These are phyloP conservation scores for Spondyliosoma cantharus DNA, from an alignment of 2,797 vertebrate genomes.

Conservation along the genomic window DNA sequence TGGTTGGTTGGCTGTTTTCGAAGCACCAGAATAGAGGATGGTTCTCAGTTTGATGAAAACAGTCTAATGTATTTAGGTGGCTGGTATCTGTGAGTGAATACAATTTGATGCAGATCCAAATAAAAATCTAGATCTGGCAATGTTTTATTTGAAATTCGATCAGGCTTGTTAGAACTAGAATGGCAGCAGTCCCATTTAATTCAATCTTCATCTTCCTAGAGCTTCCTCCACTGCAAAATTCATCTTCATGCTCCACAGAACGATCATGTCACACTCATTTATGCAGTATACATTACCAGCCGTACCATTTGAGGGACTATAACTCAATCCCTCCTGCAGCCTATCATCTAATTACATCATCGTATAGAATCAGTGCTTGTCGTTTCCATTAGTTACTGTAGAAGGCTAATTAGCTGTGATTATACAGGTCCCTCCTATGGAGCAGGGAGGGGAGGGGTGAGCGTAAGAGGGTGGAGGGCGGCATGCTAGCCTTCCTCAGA, in stretches of 20 bases:
- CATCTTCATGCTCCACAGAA: not conserved
- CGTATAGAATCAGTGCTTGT: conserved; percentile 15
- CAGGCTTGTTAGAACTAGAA: no score
- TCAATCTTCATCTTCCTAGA: no score
- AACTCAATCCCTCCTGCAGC: not conserved
- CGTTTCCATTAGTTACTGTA: conserved; percentile 47
- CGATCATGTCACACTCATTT: not conserved
- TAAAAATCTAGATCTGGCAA: no score
- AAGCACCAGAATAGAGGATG: no score
- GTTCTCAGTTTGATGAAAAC: no score
- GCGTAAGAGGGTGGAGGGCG: not conserved
- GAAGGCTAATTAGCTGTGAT: conserved; percentile 53
- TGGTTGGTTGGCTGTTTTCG: no score
- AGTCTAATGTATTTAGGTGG: no score
- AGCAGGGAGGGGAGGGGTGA: not conserved
- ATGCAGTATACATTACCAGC: not conserved
- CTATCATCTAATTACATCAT: conserved; percentile 36
- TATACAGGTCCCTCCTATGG: conserved; percentile 34
- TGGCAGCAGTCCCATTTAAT: no score
- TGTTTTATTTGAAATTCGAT: no score
- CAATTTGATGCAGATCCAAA: no score
- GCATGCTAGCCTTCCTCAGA: conserved; percentile 34
- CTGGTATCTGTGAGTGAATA: no score
- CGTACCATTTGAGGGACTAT: not conserved
- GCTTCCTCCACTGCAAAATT: no score